Percentiles rank a stretch among this genome's conserved stretches.
Conservation (phyloP, 2,113 vertebrate genomes). For the Zootoca vivipara region DNA sequence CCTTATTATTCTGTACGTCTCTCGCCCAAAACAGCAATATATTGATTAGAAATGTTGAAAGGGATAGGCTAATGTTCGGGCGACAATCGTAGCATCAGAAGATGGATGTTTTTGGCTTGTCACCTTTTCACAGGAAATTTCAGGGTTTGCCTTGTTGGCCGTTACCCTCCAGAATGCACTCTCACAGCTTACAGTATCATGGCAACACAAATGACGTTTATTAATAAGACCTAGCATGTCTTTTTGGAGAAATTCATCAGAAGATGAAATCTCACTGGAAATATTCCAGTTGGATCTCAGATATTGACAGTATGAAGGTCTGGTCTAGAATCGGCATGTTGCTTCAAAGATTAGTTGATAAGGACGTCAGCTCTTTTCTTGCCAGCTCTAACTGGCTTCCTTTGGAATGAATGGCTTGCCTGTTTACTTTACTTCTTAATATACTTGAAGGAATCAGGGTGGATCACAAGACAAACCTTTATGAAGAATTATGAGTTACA, state of each 20-base stretch:
- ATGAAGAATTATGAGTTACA: conserved; percentile 19
- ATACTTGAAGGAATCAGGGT: background rate
- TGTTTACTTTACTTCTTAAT: background rate
- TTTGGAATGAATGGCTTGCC: conserved; percentile 5
- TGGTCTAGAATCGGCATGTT: background rate
- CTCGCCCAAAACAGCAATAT: background rate
- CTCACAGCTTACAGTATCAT: background rate
- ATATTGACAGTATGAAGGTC: background rate
- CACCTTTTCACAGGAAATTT: background rate
- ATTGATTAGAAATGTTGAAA: background rate
- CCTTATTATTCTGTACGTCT: background rate
- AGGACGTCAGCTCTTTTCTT: conserved; percentile 11
- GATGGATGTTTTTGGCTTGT: too few species aligned
- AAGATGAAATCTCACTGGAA: conserved; percentile 13
- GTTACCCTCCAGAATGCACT: background rate
- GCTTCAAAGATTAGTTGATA: background rate
- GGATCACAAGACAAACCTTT: background rate
- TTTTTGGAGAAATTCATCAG: background rate
- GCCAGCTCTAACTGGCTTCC: background rate
- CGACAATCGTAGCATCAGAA: background rate
- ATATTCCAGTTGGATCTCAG: background rate
- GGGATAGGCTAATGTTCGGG: background rate
- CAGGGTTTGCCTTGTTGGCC: background rate
- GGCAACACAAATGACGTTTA: conserved; percentile 69
- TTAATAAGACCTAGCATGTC: background rate